A percentile compares a stretch with the other conserved stretches of the same genome.
These are phyloP conservation scores for Thunnus albacares DNA, from an alignment of 2,797 vertebrate species.

Conservation along the genomic window DNA sequence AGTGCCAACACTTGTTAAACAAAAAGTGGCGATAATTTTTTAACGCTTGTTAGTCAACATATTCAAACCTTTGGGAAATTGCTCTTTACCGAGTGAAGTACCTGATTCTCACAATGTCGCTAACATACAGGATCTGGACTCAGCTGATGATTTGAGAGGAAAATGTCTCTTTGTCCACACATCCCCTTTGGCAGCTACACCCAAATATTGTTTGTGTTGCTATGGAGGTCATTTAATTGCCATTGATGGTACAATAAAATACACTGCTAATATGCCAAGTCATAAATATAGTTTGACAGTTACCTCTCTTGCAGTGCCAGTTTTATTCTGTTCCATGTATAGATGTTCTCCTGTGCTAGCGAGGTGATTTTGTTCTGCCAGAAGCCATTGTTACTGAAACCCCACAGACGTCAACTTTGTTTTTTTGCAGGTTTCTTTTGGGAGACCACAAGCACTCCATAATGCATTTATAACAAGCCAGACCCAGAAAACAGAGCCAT, in stretches of 20 bases:
- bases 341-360: not conserved
- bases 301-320: conserved; percentile 6
- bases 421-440: not conserved
- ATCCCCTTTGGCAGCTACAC: conserved; percentile 55
- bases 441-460: not conserved
- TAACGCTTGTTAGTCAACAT: conserved; percentile 61
- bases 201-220: conserved; percentile 47
- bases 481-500: conserved; percentile 16
- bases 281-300: conserved; percentile 58
- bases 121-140: not conserved
- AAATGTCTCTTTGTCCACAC: conserved; percentile 61
- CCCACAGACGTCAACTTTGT: not conserved
- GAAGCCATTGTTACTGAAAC: conserved; percentile 39
- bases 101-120: not conserved
- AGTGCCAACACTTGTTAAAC: conserved; percentile 55
- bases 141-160: conserved; percentile 60
- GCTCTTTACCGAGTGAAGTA: not conserved
- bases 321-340: conserved; percentile 9
- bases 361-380: conserved; percentile 32
- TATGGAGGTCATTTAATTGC: conserved; percentile 15
- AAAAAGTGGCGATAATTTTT: conserved; percentile 66
- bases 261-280: conserved; percentile 21
- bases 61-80: conserved; percentile 47
- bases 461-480: conserved; percentile 7
- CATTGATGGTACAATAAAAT: conserved; percentile 28